Conservation (phyloP, 2,113 vertebrate genomes). For the Chaetodon auriga region DNA sequence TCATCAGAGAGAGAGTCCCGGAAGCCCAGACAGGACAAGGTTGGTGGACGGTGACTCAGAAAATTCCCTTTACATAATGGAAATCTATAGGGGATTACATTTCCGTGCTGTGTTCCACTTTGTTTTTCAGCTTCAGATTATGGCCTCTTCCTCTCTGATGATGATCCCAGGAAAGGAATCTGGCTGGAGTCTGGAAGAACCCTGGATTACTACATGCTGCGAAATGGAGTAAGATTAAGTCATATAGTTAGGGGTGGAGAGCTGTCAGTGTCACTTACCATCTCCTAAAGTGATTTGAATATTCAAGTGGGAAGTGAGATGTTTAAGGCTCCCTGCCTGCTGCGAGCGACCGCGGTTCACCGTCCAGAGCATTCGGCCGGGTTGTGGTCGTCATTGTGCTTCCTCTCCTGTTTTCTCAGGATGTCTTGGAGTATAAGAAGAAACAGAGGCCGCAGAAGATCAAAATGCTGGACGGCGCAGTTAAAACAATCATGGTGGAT, state of each 20-base stretch:
- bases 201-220: conserved; percentile 98
- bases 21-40: conserved; percentile 97
- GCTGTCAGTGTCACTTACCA: conserved; percentile 37
- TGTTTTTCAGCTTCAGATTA: conserved; percentile 94
- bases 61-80: conserved; percentile 38
- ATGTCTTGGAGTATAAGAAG: conserved; percentile 98
- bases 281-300: conserved; percentile 45
- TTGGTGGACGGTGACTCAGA: conserved; percentile 64
- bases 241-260: conserved; percentile 34
- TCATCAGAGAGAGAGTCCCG: conserved; percentile 94
- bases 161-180: conserved; percentile 98
- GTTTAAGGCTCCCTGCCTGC: conserved; percentile 32
- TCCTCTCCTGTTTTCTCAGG: conserved; percentile 80
- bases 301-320: conserved; percentile 28
- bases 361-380: not conserved
- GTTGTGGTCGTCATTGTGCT: conserved; percentile 26
- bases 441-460: conserved; percentile 98
- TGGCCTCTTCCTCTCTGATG: conserved; percentile 96
- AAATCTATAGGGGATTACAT: conserved; percentile 31
- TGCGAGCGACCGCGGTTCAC: conserved; percentile 17
- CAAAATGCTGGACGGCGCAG: conserved; percentile 96
- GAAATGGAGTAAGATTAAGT: conserved; percentile 91
- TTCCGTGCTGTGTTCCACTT: conserved; percentile 27
- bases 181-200: conserved; percentile 98
- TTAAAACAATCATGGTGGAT: conserved; percentile 99